Evolutionary conservation across 2,888 invertebrate genomes (phyloP).

Genomic region (Melieria crassipennis): DNA sequence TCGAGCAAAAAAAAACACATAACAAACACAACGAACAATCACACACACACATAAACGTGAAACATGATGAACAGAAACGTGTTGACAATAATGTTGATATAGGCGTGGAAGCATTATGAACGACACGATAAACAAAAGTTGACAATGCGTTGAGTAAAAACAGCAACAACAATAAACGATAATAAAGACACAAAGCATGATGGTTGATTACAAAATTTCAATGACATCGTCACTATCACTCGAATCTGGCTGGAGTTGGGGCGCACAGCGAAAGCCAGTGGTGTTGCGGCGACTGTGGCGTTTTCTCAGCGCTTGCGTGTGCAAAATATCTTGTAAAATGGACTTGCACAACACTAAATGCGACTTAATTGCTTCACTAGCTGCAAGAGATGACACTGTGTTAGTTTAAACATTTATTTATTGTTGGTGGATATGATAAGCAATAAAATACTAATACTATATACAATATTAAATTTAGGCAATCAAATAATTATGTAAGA

Average conservation of each 20-base stretch:
- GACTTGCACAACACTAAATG: slow-evolving; percentile 18
- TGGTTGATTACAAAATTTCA: not conserved
- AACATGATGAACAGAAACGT: no score
- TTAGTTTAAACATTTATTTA: no score
- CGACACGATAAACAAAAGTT: no score
- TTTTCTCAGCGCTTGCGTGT: not conserved
- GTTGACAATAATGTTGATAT: no score
- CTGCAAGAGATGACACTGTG: not conserved
- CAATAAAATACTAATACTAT: no score
- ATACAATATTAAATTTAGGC: no score
- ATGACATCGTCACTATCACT: not conserved
- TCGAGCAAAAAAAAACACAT: not conserved
- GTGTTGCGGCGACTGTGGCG: not conserved
- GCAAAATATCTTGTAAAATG: slow-evolving; percentile 7
- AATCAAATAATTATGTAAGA: no score
- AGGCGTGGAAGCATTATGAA: no score
- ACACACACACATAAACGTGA: no score
- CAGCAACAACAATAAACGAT: not conserved
- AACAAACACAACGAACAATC: no score
- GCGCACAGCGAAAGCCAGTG: slow-evolving; percentile 12
- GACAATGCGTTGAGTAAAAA: not conserved
- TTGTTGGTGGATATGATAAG: no score
- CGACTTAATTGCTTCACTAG: slow-evolving; percentile 2
- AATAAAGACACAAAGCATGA: not conserved
- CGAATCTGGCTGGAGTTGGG: not conserved